Evolutionary conservation across 64 coral and sea anemone species (phyloP).

Genomic region (Montipora efflorescens): DNA sequence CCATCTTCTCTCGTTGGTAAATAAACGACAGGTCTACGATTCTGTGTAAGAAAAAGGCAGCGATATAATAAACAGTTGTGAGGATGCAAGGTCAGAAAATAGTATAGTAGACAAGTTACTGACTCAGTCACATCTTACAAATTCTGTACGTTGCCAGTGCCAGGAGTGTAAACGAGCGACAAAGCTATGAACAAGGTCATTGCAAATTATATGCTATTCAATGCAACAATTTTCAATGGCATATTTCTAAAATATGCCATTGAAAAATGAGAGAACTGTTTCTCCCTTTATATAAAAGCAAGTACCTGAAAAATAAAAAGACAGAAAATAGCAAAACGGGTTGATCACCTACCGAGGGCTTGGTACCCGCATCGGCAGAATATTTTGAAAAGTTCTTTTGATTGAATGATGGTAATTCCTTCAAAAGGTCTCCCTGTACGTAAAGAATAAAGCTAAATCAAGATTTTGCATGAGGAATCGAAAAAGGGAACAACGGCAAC

Average conservation of each 20-base stretch:
- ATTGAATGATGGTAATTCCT: conserved; percentile 92
- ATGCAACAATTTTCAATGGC: no score
- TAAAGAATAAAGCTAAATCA: background rate
- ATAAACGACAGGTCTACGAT: conserved; percentile 85
- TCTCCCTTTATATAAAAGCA: background rate
- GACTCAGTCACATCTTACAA: no score
- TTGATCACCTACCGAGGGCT: conserved; percentile 77
- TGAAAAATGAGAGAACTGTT: background rate
- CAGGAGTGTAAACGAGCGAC: no score
- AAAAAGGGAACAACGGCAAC: background rate
- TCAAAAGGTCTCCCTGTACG: conserved; percentile 82
- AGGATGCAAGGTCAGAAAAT: background rate
- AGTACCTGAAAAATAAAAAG: background rate
- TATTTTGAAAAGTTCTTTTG: conserved; percentile 92
- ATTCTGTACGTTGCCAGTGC: no score
- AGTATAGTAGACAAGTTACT: no score
- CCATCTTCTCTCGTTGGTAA: conserved; percentile 86
- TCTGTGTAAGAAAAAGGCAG: conserved; percentile 39
- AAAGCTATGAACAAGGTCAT: no score
- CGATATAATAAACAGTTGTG: background rate
- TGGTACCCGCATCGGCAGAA: conserved; percentile 67
- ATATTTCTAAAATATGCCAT: background rate
- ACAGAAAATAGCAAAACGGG: background rate
- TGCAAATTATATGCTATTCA: no score
- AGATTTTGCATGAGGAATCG: background rate